phyloP scores from a whole-genome alignment of 2,888 invertebrate genomes.

The Zootermopsis nevadensis region DNA sequence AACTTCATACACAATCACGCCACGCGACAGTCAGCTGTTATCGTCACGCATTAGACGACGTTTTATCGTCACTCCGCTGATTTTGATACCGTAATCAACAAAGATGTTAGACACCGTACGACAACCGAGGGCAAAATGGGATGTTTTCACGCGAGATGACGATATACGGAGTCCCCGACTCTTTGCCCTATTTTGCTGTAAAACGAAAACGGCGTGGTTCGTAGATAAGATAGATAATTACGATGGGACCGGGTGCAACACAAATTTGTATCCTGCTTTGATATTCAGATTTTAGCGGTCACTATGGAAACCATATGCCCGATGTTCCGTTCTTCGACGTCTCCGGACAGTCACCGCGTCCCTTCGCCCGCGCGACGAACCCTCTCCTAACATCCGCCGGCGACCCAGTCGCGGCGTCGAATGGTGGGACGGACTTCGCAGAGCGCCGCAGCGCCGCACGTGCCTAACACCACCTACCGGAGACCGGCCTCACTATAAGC shows the following conservation, averaged over 20 bases:
- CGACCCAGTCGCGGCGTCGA: slow-evolving; percentile 33
- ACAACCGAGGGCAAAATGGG: not conserved
- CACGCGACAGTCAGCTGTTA: not conserved
- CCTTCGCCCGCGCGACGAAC: not conserved
- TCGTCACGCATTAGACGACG: not conserved
- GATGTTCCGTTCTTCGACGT: not conserved
- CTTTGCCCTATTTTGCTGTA: not conserved
- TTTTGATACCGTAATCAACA: not conserved
- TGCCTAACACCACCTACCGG: slow-evolving; percentile 35
- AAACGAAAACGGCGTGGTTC: not conserved
- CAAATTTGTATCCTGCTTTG: not conserved
- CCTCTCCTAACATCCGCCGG: slow-evolving; percentile 20
- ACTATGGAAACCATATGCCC: not conserved
- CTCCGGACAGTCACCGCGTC: not conserved
- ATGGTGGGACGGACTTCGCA: not conserved
- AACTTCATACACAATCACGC: slow-evolving; percentile 2
- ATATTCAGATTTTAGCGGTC: slow-evolving; percentile 3
- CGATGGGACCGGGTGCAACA: not conserved
- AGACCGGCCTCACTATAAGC: not conserved
- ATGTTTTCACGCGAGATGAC: not conserved
- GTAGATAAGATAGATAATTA: slow-evolving; percentile 8
- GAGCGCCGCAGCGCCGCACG: not conserved
- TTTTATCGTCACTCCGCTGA: not conserved
- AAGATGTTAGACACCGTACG: not conserved
- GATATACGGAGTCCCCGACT: not conserved